A percentile compares a stretch with the other conserved stretches of the same genome.
Conservation (phyloP, 1,140 invertebrate genomes). For the Melanaphis sacchari region DNA sequence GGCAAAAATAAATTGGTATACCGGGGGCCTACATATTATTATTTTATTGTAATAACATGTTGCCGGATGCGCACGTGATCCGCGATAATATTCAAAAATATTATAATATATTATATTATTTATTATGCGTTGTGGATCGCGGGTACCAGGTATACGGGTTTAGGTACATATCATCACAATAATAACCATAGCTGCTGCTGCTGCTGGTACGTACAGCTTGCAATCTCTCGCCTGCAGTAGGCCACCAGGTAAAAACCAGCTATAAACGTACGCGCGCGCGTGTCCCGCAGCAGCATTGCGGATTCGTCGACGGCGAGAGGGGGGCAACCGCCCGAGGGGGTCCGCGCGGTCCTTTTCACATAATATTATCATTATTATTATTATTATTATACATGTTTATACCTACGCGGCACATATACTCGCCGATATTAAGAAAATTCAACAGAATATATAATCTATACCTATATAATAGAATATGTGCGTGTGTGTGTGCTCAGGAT, state of each 20-base stretch:
- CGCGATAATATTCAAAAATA: conserved; percentile 37
- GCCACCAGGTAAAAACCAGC: conserved; percentile 33
- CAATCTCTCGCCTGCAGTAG: not conserved
- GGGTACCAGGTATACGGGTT: not conserved
- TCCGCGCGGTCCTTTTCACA: conserved; percentile 17
- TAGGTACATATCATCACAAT: not conserved
- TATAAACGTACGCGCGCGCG: not conserved
- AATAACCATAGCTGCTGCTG: not conserved
- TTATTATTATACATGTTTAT: not conserved
- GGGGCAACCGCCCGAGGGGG: conserved; percentile 16
- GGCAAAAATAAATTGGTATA: not conserved
- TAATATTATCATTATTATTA: not conserved
- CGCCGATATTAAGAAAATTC: conserved; percentile 13
- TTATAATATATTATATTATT: not conserved
- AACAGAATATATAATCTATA: not conserved
- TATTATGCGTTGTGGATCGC: not conserved
- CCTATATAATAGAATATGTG: not conserved
- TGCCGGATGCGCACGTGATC: conserved; percentile 20
- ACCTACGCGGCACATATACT: not conserved
- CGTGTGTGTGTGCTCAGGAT: not conserved
- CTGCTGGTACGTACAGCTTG: not conserved
- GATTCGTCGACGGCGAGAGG: not conserved
- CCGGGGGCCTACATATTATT: not conserved
- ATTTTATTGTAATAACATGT: not conserved
- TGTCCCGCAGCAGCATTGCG: not conserved